Evolutionary conservation across 2,797 vertebrate genomes (phyloP), one percentile per base, ranked within the genome.

Genomic region (Mus minutoides): DNA sequence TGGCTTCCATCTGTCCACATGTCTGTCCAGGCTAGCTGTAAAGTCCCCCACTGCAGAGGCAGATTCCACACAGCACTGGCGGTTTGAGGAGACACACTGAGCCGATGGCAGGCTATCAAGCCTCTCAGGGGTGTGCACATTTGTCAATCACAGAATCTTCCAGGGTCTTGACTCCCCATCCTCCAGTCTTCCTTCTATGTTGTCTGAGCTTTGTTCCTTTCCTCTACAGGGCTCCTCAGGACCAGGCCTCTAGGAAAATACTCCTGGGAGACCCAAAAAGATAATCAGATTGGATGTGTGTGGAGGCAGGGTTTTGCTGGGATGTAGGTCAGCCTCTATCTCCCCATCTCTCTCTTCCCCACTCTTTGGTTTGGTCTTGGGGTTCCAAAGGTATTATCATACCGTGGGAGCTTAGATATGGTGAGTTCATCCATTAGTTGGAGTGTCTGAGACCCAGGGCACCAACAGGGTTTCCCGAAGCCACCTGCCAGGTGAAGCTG

Each of bases 271-370:
- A 6, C 22, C 73, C 40, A 4, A 9, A 86, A 77, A 31, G 31
- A 88, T 19, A 69, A 73, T 46, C 1, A 78, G 69, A 24, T 2
- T 43, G 31, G 49, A 60, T 16, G 8, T 12, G 37, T 19, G 58
- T 83, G 56, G 21, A 14, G 3, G 11, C 10, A 16, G 73, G 22
- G 21, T 43, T 78, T 54, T 2, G 71, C 54, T 82, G 11, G 29
- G 22, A 56, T 26, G 1, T 2, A 17, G 14, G 26, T n/a, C 40
- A 52, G 17, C 14, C 52, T 1, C 29, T 0, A 0, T 7, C 8
- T 37, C 4, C 4, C 34, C 24, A n/a, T 0, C 14, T 34, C 16
- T 82, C 49, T 4, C 29, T 31, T 29, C 6, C 3, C 3, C 14
- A 1, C 9, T 80, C 52, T 88, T 77, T 75, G 56, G 40, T 34